Evolutionary conservation across 2,113 vertebrate species (phyloP).

Genomic region (Choloepus hoffmanni): DNA sequence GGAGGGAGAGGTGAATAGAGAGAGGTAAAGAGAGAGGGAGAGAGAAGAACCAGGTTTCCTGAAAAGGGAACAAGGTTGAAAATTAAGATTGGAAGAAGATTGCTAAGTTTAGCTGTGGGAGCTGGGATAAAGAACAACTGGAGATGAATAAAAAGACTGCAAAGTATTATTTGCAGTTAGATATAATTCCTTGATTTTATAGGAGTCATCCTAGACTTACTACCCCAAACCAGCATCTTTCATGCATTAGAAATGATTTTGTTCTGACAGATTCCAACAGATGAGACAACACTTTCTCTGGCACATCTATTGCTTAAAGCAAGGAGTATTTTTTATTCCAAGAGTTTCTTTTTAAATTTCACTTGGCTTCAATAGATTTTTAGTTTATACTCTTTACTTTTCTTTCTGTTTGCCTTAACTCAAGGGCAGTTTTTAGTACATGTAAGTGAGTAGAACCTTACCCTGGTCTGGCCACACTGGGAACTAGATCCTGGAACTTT

Average conservation of each 20-base stretch:
- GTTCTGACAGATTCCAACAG: not conserved
- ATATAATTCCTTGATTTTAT: conserved; percentile 8
- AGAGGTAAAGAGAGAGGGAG: not conserved
- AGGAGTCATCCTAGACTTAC: not conserved
- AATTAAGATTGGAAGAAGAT: not conserved
- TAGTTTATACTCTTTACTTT: not conserved
- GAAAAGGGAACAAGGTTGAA: not conserved
- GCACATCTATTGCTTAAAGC: not conserved
- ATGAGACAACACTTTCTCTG: not conserved
- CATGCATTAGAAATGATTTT: conserved; percentile 61
- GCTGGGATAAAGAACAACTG: not conserved
- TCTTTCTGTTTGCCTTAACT: not conserved
- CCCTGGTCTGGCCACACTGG: not conserved
- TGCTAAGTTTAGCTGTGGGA: not conserved
- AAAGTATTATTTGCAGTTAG: not conserved
- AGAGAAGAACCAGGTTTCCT: not conserved
- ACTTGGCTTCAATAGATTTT: not conserved
- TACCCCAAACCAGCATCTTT: not conserved
- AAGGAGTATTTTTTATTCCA: conserved; percentile 31
- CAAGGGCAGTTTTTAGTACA: not conserved
- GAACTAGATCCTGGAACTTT: conserved; percentile 22
- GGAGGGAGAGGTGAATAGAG: not conserved
- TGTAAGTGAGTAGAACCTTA: not conserved
- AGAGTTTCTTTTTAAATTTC: conserved; percentile 51
- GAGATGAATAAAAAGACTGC: not conserved